A percentile compares a stretch with the other conserved stretches of the same genome.
Conservation (phyloP, 2,797 vertebrate genomes). For the Threskiornis aethiopicus region DNA sequence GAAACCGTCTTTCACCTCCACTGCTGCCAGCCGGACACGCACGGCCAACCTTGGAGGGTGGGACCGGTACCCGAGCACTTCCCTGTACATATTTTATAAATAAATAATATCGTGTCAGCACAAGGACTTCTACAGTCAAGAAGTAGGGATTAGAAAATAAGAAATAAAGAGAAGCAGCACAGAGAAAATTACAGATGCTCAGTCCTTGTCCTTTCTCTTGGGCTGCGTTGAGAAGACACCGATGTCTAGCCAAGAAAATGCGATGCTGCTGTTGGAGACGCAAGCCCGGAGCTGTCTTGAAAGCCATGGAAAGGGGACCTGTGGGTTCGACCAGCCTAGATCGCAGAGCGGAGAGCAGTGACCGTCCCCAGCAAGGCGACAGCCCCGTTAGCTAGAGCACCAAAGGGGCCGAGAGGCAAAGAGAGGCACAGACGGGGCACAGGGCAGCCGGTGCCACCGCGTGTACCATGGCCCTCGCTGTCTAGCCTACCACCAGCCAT, state of each 20-base stretch:
- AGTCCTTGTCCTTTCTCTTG: slow-evolving; percentile 6
- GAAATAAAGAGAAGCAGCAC: slow-evolving; percentile 61
- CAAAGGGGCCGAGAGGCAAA: background rate
- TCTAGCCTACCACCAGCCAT: background rate
- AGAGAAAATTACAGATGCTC: slow-evolving; percentile 4
- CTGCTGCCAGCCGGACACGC: background rate
- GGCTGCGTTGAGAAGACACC: background rate
- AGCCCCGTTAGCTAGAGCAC: background rate
- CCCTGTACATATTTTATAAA: slow-evolving; percentile 71
- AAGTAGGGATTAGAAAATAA: slow-evolving; percentile 26
- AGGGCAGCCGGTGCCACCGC: fast-evolving
- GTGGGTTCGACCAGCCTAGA: background rate
- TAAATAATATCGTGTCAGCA: slow-evolving; percentile 16
- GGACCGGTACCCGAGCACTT: background rate
- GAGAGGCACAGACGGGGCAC: background rate
- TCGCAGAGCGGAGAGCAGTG: background rate
- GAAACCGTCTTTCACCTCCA: background rate
- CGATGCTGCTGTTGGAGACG: background rate
- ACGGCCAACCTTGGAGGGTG: background rate
- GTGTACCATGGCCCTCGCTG: fast-evolving
- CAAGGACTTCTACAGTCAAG: slow-evolving; percentile 29
- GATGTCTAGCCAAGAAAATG: background rate
- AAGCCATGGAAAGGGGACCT: background rate
- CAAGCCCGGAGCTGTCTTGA: background rate
- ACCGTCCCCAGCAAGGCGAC: background rate